phyloP scores from a whole-genome alignment of 1,140 invertebrate species.

The Rhagoletis zephyria region DNA sequence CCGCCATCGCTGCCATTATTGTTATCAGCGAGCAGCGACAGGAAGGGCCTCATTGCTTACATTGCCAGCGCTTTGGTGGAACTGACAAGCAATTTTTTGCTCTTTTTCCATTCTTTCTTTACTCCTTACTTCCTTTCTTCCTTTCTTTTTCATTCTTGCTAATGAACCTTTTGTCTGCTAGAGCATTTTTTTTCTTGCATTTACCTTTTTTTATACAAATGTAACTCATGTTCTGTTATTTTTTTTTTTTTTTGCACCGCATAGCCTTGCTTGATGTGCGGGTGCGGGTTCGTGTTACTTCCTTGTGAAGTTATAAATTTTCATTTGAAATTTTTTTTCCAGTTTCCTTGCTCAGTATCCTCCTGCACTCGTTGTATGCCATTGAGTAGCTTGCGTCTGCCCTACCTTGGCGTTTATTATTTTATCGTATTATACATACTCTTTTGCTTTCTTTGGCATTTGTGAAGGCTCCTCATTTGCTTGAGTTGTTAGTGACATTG shows the following conservation, averaged over 20 bases:
- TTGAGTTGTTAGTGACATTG: constrained; percentile 26
- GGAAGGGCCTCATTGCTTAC: too few species aligned
- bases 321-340: too few species aligned
- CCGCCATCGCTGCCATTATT: too few species aligned
- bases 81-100: neutral
- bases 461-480: neutral
- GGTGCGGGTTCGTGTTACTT: neutral
- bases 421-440: neutral
- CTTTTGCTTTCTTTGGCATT: neutral
- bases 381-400: constrained; percentile 7
- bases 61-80: too few species aligned
- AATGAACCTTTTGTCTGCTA: neutral
- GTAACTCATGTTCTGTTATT: neutral
- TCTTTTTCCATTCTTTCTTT: neutral
- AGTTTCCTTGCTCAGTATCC: too few species aligned
- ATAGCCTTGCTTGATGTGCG: neutral
- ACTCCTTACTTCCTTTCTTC: neutral
- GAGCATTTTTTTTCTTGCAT: neutral
- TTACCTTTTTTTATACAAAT: neutral
- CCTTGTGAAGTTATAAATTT: neutral
- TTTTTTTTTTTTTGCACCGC: neutral
- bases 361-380: neutral
- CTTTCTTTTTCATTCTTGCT: neutral
- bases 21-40: too few species aligned
- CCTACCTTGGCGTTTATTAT: neutral